Base-by-base conservation (phyloP, 1,140 invertebrate species). In the Myzus persicae region DNA sequence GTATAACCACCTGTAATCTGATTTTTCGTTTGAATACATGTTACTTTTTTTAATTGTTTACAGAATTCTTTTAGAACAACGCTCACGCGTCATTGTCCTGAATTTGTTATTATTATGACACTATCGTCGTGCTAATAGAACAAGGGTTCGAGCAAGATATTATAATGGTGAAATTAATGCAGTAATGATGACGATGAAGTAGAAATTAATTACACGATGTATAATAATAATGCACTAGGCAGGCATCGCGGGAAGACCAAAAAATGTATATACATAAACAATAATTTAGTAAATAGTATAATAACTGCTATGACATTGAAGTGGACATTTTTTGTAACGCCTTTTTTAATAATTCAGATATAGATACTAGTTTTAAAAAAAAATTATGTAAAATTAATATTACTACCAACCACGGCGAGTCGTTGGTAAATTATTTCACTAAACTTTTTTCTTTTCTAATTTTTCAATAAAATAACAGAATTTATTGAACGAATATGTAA, bases 1-100 rank as follows among this genome's bases (percentile, higher is more conserved):
- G 59, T 67, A n/a, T n/a, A 76, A 76, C 59, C 59, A 76, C 59
- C 59, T 76, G 59, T 76, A 76, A 76, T 76, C n/a, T 76, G n/a
- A 76, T n/a, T 76, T 76, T 76, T 76, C 18, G n/a, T 76, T 76
- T 76, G 59, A 76, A n/a, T 76, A 76, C 31, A n/a, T 67, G 5
- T 76, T 76, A 18, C 11, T 31, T 67, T 67, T 76, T 76, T 76
- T 67, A 76, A 76, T 76, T 76, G 59, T 76, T 76, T n/a, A 76
- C 59, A 76, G 59, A 76, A 76, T 76, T 76, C 59, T n/a, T 76
- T 76, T 18, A n/a, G 59, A 76, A 76, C 59, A 76, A 76, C 59
- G 59, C 59, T 9, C 54, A 31, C 54, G 54, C 59, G 59, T 76
- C 59, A 76, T 76, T 76, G 59, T 76, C n/a, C 59, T n/a, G 59